Evolutionary conservation across 1,140 invertebrate genomes (phyloP).

Genomic region (Zaprionus nigranus): DNA sequence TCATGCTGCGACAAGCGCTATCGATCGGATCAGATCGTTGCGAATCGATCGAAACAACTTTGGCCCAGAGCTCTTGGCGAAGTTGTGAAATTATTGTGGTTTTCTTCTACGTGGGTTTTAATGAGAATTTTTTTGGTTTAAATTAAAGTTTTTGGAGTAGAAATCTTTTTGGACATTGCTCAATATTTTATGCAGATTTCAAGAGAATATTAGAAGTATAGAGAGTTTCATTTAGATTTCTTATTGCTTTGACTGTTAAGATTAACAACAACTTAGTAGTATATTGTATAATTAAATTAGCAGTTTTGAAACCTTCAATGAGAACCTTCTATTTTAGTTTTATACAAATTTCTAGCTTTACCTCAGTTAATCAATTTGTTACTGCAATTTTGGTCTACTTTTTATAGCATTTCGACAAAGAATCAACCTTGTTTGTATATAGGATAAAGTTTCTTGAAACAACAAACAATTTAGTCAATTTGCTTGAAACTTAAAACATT

Average conservation of each 20-base stretch:
- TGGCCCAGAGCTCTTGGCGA: not conserved
- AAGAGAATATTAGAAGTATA: too few relatives aligned
- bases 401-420: too few relatives aligned
- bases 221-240: too few relatives aligned
- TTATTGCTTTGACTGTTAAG: too few relatives aligned
- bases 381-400: too few relatives aligned
- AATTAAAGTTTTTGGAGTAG: not conserved
- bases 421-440: not conserved
- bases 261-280: not conserved
- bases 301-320: not conserved
- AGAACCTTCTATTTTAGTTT: too few relatives aligned
- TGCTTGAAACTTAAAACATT: not conserved
- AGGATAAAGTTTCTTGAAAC: not conserved
- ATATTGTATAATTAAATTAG: not conserved
- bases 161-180: not conserved
- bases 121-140: not conserved
- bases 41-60: not conserved
- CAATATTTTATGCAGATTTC: not conserved
- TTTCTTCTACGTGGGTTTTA: not conserved
- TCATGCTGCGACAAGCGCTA: constrained; percentile 28
- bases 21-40: constrained; percentile 11
- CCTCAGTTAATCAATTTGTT: too few relatives aligned
- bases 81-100: constrained; percentile 3
- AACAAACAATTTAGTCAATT: not conserved
- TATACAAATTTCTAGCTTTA: too few relatives aligned